Base-by-base conservation (phyloP, 2,113 vertebrate genomes). In the Furnarius figulus region DNA sequence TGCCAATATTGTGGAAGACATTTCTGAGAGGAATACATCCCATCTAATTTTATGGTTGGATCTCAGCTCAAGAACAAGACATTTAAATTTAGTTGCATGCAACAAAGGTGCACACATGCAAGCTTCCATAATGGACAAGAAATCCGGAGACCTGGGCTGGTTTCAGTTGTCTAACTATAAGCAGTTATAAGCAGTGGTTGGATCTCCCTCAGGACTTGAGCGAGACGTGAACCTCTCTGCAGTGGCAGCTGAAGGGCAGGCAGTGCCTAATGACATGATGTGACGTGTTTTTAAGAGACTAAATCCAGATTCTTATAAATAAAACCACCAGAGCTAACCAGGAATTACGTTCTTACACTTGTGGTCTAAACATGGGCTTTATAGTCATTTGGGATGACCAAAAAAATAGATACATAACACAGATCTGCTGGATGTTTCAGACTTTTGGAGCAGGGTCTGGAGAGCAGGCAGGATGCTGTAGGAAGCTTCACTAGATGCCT, bases 151-250 rank as follows among this genome's bases (percentile, higher is more conserved):
- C 9, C 6, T 37, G 21, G 21, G 7, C 37, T 59, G 44, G 5
- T 13, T 76, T 78, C n/a, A 21, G 21, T 16, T 75, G 27, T 53
- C 13, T 30, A n/a, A n/a, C 33, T 0, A 0, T 20, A 39, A 71
- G 28, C 19, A 75, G 6, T 10, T 61, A n/a, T n/a, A n/a, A n/a
- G n/a, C n/a, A 19, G 14, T 52, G 3, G 0, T 7, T 39, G 21
- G 47, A n/a, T 10, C 37, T 72, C 12, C 10, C 14, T 53, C 76
- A 24, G 22, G 46, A 30, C 40, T 56, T 71, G 28, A 37, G 25
- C 30, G 33, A 85, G 12, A 67, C 12, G 44, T 37, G 35, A 76
- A 55, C 5, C 2, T 27, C 44, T 73, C 30, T 73, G 10, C 53
- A 68, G 30, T 13, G 49, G 5, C 63, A 80, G 25, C 27, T 73